Percentiles rank a stretch among this genome's conserved stretches.
Evolutionary conservation across 2,888 invertebrate genomes (phyloP).

Genomic region (Plagodis pulveraria): DNA sequence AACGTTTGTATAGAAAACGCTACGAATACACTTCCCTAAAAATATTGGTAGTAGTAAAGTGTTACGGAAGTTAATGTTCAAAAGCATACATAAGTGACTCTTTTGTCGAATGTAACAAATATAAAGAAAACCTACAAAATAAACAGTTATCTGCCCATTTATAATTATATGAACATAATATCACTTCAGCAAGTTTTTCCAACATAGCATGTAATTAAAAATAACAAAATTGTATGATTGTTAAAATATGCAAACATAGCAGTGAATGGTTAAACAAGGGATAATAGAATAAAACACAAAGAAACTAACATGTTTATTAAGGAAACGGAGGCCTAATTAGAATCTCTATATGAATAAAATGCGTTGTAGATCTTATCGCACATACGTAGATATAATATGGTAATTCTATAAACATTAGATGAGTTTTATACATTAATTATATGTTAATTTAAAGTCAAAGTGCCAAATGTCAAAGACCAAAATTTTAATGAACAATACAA

Average conservation of each 20-base stretch:
- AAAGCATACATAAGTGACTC: too few species aligned
- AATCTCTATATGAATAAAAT: conserved; percentile 7
- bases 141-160: too few species aligned
- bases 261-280: neutral
- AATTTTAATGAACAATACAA: neutral
- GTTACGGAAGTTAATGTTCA: too few species aligned
- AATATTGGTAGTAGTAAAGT: too few species aligned
- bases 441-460: neutral
- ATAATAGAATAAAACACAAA: conserved; percentile 39
- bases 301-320: conserved; percentile 34
- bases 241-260: conserved; percentile 5
- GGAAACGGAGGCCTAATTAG: conserved; percentile 21
- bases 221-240: too few species aligned
- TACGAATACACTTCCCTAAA: too few species aligned
- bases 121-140: too few species aligned
- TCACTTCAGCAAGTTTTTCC: too few species aligned
- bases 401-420: neutral
- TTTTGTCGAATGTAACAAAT: too few species aligned
- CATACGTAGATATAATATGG: conserved; percentile 3
- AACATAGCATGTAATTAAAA: too few species aligned
- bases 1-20: too few species aligned
- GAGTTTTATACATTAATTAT: conserved; percentile 1
- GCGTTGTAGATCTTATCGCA: conserved; percentile 15
- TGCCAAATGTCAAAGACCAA: conserved; percentile 1
- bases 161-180: too few species aligned